A percentile compares a stretch with the other conserved stretches of the same genome.
These are phyloP conservation scores for Penaeus chinensis DNA, from an alignment of 1,140 invertebrate species.

Conservation along the genomic window DNA sequence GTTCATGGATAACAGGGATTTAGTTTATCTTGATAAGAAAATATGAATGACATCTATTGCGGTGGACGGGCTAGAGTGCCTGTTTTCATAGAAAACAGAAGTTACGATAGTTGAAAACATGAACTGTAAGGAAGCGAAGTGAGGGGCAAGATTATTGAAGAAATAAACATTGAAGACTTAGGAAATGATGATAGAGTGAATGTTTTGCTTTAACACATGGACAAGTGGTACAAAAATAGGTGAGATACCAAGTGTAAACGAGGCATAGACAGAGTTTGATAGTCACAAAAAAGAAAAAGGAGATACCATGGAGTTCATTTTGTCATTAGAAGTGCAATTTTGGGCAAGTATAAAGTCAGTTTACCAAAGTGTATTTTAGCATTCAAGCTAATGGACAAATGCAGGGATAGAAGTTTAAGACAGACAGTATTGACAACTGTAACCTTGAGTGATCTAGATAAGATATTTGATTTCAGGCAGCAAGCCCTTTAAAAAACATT, in stretches of 20 bases:
- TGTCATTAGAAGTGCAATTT: background rate
- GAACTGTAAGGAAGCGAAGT: too few species aligned
- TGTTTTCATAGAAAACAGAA: too few species aligned
- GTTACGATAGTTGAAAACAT: too few species aligned
- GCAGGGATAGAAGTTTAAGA: background rate
- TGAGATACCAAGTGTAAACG: background rate
- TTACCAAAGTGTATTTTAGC: background rate
- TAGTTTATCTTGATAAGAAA: too few species aligned
- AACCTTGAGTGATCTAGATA: background rate
- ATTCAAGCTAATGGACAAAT: background rate
- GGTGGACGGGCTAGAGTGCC: too few species aligned
- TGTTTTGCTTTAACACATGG: slow-evolving; percentile 3
- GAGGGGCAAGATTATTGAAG: too few species aligned
- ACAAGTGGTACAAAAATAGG: background rate
- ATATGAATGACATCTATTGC: too few species aligned
- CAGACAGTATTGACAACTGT: background rate
- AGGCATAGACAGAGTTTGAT: background rate
- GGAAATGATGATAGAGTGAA: background rate
- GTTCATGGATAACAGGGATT: too few species aligned
- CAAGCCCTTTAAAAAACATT: background rate
- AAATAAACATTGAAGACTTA: background rate
- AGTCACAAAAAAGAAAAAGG: background rate
- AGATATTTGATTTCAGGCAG: background rate
- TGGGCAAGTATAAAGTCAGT: background rate
- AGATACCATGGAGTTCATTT: too few species aligned